Conservation (phyloP, 2,113 vertebrate species). For the Strix uralensis region DNA sequence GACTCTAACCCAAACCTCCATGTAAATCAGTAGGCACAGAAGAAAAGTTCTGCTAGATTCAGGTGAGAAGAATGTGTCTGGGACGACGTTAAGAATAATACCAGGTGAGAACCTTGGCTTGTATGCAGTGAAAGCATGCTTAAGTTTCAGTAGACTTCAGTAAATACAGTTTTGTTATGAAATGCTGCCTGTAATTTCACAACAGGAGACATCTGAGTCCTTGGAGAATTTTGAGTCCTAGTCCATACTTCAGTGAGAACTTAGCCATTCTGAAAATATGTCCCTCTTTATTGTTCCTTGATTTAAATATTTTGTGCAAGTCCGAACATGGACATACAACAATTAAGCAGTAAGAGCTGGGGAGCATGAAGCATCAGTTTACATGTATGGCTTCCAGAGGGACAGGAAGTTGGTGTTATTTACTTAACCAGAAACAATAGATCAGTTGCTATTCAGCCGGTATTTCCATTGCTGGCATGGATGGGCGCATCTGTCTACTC, state of each 20-base stretch:
- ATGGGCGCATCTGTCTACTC: background rate
- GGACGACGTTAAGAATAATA: background rate
- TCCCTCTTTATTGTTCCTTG: background rate
- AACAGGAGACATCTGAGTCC: background rate
- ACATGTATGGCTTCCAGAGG: background rate
- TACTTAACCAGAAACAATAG: constrained; percentile 1
- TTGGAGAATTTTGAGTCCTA: background rate
- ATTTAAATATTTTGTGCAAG: background rate
- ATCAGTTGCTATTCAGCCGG: background rate
- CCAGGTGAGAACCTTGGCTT: background rate
- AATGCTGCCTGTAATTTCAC: background rate
- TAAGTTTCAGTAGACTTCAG: background rate
- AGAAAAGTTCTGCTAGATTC: background rate
- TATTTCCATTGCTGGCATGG: constrained; percentile 19
- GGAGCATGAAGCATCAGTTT: background rate
- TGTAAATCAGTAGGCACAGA: background rate
- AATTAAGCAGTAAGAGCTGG: background rate
- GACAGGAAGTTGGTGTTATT: constrained; percentile 1
- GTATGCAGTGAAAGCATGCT: background rate
- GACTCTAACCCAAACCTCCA: background rate
- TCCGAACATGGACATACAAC: background rate
- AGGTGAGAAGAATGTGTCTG: background rate
- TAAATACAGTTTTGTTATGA: background rate
- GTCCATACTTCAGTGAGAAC: background rate
- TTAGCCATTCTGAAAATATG: background rate